Evolutionary conservation across 2,113 vertebrate species (phyloP), one percentile per base, ranked within the genome.

Genomic region (Otocyon megalotis): DNA sequence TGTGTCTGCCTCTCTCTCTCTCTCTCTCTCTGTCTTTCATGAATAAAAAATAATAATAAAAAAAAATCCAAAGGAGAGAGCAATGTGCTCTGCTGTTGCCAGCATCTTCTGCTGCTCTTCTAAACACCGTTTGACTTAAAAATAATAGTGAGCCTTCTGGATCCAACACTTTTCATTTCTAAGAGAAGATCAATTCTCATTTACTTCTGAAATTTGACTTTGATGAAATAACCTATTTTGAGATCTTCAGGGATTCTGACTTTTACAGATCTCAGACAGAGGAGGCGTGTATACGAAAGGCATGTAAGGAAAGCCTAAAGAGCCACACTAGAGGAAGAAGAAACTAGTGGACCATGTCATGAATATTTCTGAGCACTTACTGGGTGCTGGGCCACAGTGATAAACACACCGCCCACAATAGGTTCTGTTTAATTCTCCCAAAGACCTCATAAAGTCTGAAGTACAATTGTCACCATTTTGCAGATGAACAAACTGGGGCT

Each of bases 141-240:
- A 37, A n/a, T 48, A 83, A 76, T 28, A 81, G 53, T 37, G 26
- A 94, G 28, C 32, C 69, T 81, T 93, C 20, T 8, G 3, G 35
- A 72, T 84, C 12, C 26, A 94, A 87, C 16, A 22, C 62, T 91
- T 94, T 79, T 80, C 48, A 96, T 92, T 91, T 90, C 92, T 92
- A 76, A 76, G 74, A 93, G 74, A 3, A 76, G 48, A 93, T 93
- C 89, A 91, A 88, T 91, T 96, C 71, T 65, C 90, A 77, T 79
- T 93, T 77, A 74, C 86, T 97, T 91, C 65, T 93, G 53, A 96
- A 97, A 77, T 91, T 93, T 72, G 96, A 19, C 28, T 90, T 88
- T 96, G 37, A 71, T 62, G 58, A 71, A 88, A 88, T 87, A 90
- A 84, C 35, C 43, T 76, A 12, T 32, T 65, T 43, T 87, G 26